Evolutionary conservation across 2,888 invertebrate species (phyloP).

Genomic region (Isoperla grammatica): DNA sequence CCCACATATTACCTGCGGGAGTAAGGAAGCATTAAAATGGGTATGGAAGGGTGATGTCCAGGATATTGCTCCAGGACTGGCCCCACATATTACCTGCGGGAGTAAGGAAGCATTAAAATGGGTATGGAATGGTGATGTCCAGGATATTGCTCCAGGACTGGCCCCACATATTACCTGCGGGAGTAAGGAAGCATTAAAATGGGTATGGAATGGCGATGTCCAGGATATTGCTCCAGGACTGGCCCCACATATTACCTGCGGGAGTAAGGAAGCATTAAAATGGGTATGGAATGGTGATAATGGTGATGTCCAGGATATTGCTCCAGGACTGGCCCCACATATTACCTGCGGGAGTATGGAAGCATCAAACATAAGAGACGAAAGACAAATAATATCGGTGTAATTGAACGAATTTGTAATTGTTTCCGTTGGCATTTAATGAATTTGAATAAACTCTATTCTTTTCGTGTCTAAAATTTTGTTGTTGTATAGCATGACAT

Average conservation of each 20-base stretch:
- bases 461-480: too few species aligned
- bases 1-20: constrained; percentile 80
- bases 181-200: too few species aligned
- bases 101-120: too few species aligned
- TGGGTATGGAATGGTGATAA: constrained; percentile 75
- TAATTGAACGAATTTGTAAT: too few species aligned
- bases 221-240: constrained; percentile 77
- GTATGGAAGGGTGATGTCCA: constrained; percentile 77
- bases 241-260: constrained; percentile 82
- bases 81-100: constrained; percentile 82
- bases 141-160: constrained; percentile 81
- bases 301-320: constrained; percentile 71
- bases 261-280: too few species aligned
- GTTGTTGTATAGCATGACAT: too few species aligned
- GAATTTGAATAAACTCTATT: too few species aligned
- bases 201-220: constrained; percentile 81
- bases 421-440: too few species aligned
- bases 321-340: constrained; percentile 89
- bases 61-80: constrained; percentile 78
- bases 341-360: constrained; percentile 67
- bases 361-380: too few species aligned
- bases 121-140: constrained; percentile 77
- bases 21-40: constrained; percentile 49
- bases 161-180: constrained; percentile 80
- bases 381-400: too few species aligned